Evolutionary conservation across 2,113 vertebrate genomes (phyloP), one percentile per base, ranked within the genome.

Genomic region (Labrus mixtus): DNA sequence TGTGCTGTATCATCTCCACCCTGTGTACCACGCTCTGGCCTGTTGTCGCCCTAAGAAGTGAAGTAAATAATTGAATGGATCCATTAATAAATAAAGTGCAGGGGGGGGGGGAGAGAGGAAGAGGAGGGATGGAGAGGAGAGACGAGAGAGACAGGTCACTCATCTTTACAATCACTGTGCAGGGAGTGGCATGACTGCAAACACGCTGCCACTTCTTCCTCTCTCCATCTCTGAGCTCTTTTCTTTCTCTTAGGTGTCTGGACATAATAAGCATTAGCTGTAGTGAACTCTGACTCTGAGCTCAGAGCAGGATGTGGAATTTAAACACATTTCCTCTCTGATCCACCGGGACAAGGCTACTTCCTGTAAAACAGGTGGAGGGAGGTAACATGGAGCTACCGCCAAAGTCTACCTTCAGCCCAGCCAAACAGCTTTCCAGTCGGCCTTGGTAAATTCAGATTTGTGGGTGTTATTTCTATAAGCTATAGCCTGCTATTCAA

Each of bases 11-110:
- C 86, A 81, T 86, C 83, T 82, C 79, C 56, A 64, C 61, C 65
- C 48, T 63, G 45, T 76, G 85, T 84, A 64, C 72, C 74, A 68
- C 20, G 58, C 58, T 76, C 79, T 83, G 79, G 87, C 81, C 88
- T 84, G 75, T 87, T 87, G 87, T 85, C 64, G 65, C 87, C 54
- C 76, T 84, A 66, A 87, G 86, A 91, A 89, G 90, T 84, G 89
- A 87, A 88, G 83, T 92, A 88, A 94, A 93, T 93, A 93, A 93
- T 92, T 93, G 86, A 93, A 93, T 91, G 90, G 86, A 85, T 85
- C 87, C 89, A 93, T 93, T 91, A 94, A 93, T 93, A 93, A 94
- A 91, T 93, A 91, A 94, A 92, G 88, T 87, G 82, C 85, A 76
- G 68, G 68, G 22, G 23, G 75, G 78, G 50, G 15, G 48, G 5